Percentiles rank a stretch among this genome's conserved stretches.
Conservation (phyloP, 2,888 invertebrate genomes). For the Trypoxylon attenuatum region DNA sequence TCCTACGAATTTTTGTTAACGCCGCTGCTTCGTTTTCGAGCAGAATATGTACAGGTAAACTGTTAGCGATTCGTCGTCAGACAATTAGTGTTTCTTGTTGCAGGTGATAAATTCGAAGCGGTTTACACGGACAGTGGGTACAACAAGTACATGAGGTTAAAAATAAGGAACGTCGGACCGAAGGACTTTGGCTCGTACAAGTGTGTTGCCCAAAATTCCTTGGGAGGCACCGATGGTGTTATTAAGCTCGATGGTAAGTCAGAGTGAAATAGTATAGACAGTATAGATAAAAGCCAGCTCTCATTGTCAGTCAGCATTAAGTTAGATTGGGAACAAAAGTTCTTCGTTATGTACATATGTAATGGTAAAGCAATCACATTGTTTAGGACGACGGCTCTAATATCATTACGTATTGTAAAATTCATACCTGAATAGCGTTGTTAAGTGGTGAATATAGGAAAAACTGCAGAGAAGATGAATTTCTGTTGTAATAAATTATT, state of each 20-base stretch:
- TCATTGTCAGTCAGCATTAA: too few species aligned
- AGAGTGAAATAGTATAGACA: neutral
- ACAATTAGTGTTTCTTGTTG: slow-evolving; percentile 72
- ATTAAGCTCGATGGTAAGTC: slow-evolving; percentile 89
- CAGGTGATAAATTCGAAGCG: slow-evolving; percentile 93
- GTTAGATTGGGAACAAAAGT: too few species aligned
- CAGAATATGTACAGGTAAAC: too few species aligned
- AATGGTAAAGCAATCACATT: too few species aligned
- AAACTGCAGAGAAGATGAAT: neutral
- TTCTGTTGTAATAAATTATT: slow-evolving; percentile 39
- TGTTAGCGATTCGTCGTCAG: too few species aligned
- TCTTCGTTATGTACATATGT: too few species aligned
- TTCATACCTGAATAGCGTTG: neutral
- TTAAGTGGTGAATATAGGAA: neutral
- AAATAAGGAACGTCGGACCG: slow-evolving; percentile 86
- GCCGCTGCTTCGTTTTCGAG: too few species aligned
- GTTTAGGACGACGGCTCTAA: too few species aligned
- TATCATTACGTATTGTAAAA: too few species aligned
- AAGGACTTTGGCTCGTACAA: slow-evolving; percentile 92
- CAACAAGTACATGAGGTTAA: slow-evolving; percentile 93
- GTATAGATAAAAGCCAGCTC: too few species aligned
- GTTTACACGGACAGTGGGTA: slow-evolving; percentile 87
- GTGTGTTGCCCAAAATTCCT: slow-evolving; percentile 93
- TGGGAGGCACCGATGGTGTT: slow-evolving; percentile 92
- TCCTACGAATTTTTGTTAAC: too few species aligned